Base-by-base conservation (phyloP, 1,140 invertebrate genomes). In the Aphaenogaster floridana region DNA sequence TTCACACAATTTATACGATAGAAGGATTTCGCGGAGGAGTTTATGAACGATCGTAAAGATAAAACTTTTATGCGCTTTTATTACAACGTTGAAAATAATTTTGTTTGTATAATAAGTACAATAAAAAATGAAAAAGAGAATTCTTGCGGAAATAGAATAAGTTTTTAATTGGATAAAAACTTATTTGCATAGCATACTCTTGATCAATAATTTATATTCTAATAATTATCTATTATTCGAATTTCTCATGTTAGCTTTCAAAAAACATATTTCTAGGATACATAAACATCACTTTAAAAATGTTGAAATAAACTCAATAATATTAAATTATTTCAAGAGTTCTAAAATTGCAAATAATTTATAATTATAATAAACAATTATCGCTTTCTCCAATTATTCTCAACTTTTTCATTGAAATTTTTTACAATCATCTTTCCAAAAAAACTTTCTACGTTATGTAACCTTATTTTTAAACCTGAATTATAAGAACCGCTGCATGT, bases 51-150 rank as follows among this genome's bases (percentile, higher is more conserved):
- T 64, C 3, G 13, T 74, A 21, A 48, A 45, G 36, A 48, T 61
- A 50, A 74, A 48, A 72, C 15, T 83, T n/a, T 45, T 69, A 39
- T 39, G 36, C 15, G 34, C 21, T n/a, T 54, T 74, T 39, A 34
- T 48, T n/a, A 50, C 13, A 66, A 39, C 3, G 8, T 54, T 42
- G 45, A 80, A 52, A 13, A 79, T 80, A 54, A 80, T 71, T 54
- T 34, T 81, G 39, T 57, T 69, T 42, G 21, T 9, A 45, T 69
- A 63, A 48, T 42, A 68, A 39, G 21, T 21, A 21, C 21, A 21
- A 2, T 66, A 77, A 61, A 0, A 28, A 52, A 21, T 39, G 28
- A 34, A 66, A 52, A 50, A 66, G 21, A 80, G 17, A 6, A 48
- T 0, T 11, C 7, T 52, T 17, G 1, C 13, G 13, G 11, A 42